Percentiles rank a stretch among this genome's conserved stretches.
phyloP scores from a whole-genome alignment of 1,140 invertebrate species.

The Prorops nasuta region DNA sequence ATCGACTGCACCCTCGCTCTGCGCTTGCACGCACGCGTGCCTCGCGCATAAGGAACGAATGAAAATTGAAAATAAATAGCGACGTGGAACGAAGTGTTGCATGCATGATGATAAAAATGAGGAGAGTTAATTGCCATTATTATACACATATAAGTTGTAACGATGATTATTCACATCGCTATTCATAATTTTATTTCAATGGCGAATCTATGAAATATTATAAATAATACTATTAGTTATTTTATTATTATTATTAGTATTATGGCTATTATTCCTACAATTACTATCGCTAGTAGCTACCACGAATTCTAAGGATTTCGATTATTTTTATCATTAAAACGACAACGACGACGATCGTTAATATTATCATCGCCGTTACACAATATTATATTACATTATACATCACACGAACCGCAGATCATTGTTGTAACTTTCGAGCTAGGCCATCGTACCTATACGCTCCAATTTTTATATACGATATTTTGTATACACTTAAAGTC shows the following conservation, averaged over 20 bases:
- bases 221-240: constrained; percentile 4
- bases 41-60: constrained; percentile 7
- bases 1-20: constrained; percentile 11
- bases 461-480: constrained; percentile 29
- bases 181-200: constrained; percentile 13
- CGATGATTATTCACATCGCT: constrained; percentile 23
- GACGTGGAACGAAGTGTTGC: constrained; percentile 1
- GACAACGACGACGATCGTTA: too few species aligned
- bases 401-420: constrained; percentile 14
- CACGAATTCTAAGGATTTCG: too few species aligned
- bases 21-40: constrained; percentile 12
- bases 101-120: neutral
- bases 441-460: too few species aligned
- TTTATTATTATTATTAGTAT: constrained; percentile 19
- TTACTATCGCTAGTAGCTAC: too few species aligned
- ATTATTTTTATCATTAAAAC: too few species aligned
- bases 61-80: constrained; percentile 10
- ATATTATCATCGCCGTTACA: too few species aligned
- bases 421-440: constrained; percentile 22
- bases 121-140: constrained; percentile 22
- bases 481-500: constrained; percentile 9
- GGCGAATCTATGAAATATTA: too few species aligned
- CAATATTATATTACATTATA: too few species aligned
- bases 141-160: constrained; percentile 24
- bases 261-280: constrained; percentile 12